Evolutionary conservation across 1,140 invertebrate species (phyloP).

Genomic region (Oreohelix idahoensis): DNA sequence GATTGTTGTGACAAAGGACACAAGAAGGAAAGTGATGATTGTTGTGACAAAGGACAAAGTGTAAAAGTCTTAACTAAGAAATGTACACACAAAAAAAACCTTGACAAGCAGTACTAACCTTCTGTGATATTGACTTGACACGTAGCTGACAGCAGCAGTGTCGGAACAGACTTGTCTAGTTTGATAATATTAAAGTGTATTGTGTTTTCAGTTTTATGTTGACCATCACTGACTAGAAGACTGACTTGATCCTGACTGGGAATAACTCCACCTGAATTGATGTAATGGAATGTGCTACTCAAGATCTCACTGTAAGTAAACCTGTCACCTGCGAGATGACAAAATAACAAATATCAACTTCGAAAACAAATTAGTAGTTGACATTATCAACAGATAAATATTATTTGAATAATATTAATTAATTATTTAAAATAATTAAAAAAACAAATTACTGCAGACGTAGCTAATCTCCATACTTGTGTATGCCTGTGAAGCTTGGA

Average conservation of each 20-base stretch:
- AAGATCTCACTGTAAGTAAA: conserved; percentile 59
- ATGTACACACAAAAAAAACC: too few relatives aligned
- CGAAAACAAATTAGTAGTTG: neutral
- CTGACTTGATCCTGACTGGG: conserved; percentile 50
- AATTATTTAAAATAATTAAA: too few relatives aligned
- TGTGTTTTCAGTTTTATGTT: conserved; percentile 37
- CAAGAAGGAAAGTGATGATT: too few relatives aligned
- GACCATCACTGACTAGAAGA: conserved; percentile 59
- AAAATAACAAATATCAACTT: neutral
- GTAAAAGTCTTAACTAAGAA: too few relatives aligned
- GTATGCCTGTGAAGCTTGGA: too few relatives aligned
- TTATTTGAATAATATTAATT: too few relatives aligned
- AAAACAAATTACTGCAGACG: too few relatives aligned
- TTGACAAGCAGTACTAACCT: conserved; percentile 47
- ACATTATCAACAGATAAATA: too few relatives aligned
- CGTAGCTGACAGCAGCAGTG: conserved; percentile 47
- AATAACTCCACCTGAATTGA: conserved; percentile 51
- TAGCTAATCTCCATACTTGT: too few relatives aligned
- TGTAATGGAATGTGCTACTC: conserved; percentile 58
- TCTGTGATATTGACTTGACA: conserved; percentile 58
- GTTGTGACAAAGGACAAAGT: too few relatives aligned
- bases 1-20: too few relatives aligned
- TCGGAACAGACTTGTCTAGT: conserved; percentile 56
- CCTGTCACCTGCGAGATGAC: conserved; percentile 51
- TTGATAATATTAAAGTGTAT: conserved; percentile 51